Evolutionary conservation across 2,888 invertebrate genomes (phyloP).

Genomic region (Eurytoma adleriae): DNA sequence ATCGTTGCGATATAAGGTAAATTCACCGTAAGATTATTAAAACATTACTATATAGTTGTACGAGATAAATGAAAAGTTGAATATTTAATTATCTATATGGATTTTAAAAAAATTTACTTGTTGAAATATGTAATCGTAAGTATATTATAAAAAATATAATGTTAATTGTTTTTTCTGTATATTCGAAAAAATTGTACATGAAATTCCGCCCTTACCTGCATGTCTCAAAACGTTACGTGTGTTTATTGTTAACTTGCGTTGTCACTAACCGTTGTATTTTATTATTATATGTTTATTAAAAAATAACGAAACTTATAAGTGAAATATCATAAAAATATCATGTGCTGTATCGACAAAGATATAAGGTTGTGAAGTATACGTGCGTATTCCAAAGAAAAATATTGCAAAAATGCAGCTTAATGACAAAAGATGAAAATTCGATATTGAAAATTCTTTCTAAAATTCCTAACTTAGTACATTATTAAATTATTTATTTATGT

Average conservation of each 20-base stretch:
- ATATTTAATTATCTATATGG: neutral
- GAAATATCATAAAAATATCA: too few relatives aligned
- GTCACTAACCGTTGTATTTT: neutral
- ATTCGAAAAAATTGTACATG: neutral
- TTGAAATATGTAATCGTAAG: conserved; percentile 1
- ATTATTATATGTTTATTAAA: neutral
- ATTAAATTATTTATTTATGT: too few relatives aligned
- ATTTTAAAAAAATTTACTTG: neutral
- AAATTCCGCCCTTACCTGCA: neutral
- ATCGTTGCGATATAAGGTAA: neutral
- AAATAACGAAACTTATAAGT: too few relatives aligned
- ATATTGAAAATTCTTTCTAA: too few relatives aligned
- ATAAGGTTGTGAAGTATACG: too few relatives aligned
- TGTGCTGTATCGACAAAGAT: too few relatives aligned
- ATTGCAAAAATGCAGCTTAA: too few relatives aligned
- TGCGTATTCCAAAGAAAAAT: too few relatives aligned
- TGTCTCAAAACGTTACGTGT: neutral
- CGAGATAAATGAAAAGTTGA: neutral
- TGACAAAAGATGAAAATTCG: too few relatives aligned
- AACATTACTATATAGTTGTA: neutral
- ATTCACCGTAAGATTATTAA: neutral
- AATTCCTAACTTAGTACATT: too few relatives aligned
- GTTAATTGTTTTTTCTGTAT: neutral
- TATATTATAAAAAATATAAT: neutral
- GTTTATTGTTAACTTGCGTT: neutral